Conservation (phyloP, 2,888 invertebrate genomes). For the Aphidoletes aphidimyza region DNA sequence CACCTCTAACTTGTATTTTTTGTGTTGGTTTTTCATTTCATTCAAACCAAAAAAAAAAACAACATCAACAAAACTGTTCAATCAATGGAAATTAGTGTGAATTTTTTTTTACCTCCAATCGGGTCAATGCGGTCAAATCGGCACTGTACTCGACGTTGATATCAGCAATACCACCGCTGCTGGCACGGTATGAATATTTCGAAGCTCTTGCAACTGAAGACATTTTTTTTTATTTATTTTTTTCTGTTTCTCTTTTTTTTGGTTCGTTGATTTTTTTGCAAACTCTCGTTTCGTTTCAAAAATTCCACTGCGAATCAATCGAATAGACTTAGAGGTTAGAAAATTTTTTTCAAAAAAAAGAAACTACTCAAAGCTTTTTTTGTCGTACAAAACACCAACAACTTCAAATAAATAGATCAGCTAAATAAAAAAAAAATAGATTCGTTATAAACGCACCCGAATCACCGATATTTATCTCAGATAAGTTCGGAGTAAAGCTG, state of each 20-base stretch:
- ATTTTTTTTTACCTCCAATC: conserved; percentile 84
- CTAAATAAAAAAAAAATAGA: conserved; percentile 47
- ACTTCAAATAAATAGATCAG: conserved; percentile 21
- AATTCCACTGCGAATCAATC: background rate
- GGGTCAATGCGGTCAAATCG: conserved; percentile 92
- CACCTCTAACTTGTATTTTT: no score
- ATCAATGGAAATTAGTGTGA: background rate
- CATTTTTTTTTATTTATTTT: conserved; percentile 67
- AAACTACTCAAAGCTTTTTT: background rate
- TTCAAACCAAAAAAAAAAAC: background rate
- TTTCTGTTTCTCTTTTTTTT: no score
- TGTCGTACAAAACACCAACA: conserved; percentile 43
- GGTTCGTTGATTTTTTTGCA: conserved; percentile 57
- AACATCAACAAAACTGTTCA: no score
- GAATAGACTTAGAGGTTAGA: background rate
- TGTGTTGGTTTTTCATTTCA: background rate
- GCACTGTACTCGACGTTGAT: conserved; percentile 95
- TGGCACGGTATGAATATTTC: conserved; percentile 92
- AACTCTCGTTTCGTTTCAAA: conserved; percentile 53
- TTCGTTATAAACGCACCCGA: conserved; percentile 61
- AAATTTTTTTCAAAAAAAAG: no score
- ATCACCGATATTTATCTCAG: conserved; percentile 57
- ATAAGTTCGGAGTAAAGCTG: conserved; percentile 68
- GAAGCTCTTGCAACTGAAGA: conserved; percentile 85
- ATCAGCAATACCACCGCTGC: conserved; percentile 85